Percentiles rank a stretch among this genome's conserved stretches.
These are phyloP conservation scores for Donacobius atricapilla DNA, from an alignment of 2,113 vertebrate species.

Conservation along the genomic window DNA sequence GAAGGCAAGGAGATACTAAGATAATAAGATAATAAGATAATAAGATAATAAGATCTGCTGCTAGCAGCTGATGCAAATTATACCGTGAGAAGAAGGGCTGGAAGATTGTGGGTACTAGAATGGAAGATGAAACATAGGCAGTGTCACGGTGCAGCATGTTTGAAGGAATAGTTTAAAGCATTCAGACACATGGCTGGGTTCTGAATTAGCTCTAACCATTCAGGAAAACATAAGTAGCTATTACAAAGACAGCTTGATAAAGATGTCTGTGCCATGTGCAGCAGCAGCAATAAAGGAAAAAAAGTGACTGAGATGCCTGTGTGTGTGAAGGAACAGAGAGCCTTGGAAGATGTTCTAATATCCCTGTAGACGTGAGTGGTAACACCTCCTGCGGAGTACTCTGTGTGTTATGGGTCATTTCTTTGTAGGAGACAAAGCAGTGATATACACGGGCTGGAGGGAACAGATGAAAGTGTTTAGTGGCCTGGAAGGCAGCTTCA, in stretches of 20 bases:
- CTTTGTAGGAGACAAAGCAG: neutral
- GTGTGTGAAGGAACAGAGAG: neutral
- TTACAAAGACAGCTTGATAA: slow-evolving; percentile 38
- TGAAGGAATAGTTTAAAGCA: slow-evolving; percentile 30
- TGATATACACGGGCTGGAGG: neutral
- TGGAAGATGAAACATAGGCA: neutral
- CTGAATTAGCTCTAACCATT: slow-evolving; percentile 51
- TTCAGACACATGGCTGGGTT: neutral
- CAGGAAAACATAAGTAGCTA: slow-evolving; percentile 29
- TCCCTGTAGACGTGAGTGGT: neutral
- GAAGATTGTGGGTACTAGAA: neutral
- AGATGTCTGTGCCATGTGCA: slow-evolving; percentile 14
- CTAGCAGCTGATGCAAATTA: neutral
- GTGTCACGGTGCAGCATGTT: neutral
- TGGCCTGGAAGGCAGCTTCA: slow-evolving; percentile 23
- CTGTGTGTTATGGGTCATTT: neutral
- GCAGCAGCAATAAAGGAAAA: neutral
- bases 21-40: neutral
- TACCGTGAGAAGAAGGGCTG: neutral
- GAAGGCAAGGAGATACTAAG: neutral
- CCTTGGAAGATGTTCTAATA: neutral
- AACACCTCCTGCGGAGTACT: neutral
- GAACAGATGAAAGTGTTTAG: neutral
- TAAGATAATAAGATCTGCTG: neutral
- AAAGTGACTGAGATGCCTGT: neutral